These are phyloP conservation scores for Caenorhabditis drosophilae DNA, from an alignment of 2,888 invertebrate genomes.

Conservation along the genomic window DNA sequence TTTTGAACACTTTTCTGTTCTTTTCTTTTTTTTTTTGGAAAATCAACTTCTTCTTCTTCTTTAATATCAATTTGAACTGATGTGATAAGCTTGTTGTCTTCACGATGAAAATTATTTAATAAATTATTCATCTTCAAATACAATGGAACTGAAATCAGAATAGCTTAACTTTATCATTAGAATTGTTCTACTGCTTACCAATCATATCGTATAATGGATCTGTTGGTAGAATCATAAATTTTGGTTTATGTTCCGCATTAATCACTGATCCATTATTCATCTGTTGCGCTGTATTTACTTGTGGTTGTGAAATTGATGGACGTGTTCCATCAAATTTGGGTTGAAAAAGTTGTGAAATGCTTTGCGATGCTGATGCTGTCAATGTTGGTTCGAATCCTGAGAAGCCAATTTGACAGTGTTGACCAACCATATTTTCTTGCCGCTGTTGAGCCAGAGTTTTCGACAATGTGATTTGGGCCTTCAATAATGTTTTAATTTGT, in stretches of 20 bases:
- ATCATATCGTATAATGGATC: slow-evolving; percentile 33
- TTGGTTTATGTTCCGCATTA: slow-evolving; percentile 17
- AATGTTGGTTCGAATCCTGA: not conserved
- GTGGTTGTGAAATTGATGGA: slow-evolving; percentile 3
- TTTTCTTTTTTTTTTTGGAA: no score
- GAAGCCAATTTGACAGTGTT: not conserved
- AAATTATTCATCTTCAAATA: slow-evolving; percentile 21
- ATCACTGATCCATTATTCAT: slow-evolving; percentile 2
- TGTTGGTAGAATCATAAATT: slow-evolving; percentile 38
- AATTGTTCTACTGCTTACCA: not conserved
- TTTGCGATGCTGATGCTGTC: not conserved
- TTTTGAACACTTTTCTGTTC: no score
- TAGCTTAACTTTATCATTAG: not conserved
- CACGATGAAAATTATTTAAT: slow-evolving; percentile 4
- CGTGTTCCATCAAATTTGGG: not conserved
- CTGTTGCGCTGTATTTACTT: slow-evolving; percentile 5
- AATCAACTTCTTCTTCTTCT: slow-evolving; percentile 5
- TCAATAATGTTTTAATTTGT: no score
- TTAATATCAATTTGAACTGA: slow-evolving; percentile 6
- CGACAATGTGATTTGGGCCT: no score
- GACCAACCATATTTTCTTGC: not conserved
- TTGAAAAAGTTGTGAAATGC: no score
- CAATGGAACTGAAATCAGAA: slow-evolving; percentile 4
- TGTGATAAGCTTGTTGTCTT: slow-evolving; percentile 5
- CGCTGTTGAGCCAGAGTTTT: not conserved